A percentile compares a stretch with the other conserved stretches of the same genome.
These are phyloP conservation scores for Channa argus DNA, from an alignment of 2,113 vertebrate genomes.

Conservation along the genomic window DNA sequence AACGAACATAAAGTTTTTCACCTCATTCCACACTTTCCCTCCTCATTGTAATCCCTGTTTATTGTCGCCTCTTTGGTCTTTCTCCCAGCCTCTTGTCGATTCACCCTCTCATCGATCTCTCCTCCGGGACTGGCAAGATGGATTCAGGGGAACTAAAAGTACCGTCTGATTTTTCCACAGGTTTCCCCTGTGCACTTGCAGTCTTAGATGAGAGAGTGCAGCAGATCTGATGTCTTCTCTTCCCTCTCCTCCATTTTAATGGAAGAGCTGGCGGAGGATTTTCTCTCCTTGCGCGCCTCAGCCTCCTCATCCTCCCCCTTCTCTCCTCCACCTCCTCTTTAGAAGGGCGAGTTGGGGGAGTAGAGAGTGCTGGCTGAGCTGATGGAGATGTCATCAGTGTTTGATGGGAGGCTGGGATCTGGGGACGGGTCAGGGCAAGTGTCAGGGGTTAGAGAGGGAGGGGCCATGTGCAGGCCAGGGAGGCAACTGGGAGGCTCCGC, in stretches of 20 bases:
- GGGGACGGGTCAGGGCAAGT: constrained; percentile 48
- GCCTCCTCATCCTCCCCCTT: constrained; percentile 19
- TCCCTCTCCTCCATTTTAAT: constrained; percentile 44
- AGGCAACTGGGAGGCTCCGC: constrained; percentile 67
- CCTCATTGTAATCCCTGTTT: constrained; percentile 10
- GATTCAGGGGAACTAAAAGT: constrained; percentile 41
- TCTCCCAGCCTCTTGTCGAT: constrained; percentile 22
- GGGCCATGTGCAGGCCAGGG: constrained; percentile 60
- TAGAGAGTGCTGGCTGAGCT: constrained; percentile 68
- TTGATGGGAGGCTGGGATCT: constrained; percentile 51
- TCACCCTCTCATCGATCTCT: constrained; percentile 41
- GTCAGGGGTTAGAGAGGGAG: constrained; percentile 62
- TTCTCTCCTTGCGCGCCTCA: constrained; percentile 1
- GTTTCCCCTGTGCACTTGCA: constrained; percentile 33
- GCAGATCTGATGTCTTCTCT: constrained; percentile 24
- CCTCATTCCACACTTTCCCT: constrained; percentile 16
- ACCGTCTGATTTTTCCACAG: constrained; percentile 9
- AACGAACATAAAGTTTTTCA: constrained; percentile 50
- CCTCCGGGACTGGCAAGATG: constrained; percentile 48
- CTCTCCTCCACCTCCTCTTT: constrained; percentile 51
- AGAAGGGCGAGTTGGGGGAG: constrained; percentile 75
- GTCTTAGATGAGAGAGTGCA: constrained; percentile 14
- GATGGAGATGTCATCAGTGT: constrained; percentile 80
- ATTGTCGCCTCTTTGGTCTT: constrained; percentile 35
- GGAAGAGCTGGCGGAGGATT: constrained; percentile 57